Conservation (phyloP, 2,113 vertebrate species). For the Salvator merianae region DNA sequence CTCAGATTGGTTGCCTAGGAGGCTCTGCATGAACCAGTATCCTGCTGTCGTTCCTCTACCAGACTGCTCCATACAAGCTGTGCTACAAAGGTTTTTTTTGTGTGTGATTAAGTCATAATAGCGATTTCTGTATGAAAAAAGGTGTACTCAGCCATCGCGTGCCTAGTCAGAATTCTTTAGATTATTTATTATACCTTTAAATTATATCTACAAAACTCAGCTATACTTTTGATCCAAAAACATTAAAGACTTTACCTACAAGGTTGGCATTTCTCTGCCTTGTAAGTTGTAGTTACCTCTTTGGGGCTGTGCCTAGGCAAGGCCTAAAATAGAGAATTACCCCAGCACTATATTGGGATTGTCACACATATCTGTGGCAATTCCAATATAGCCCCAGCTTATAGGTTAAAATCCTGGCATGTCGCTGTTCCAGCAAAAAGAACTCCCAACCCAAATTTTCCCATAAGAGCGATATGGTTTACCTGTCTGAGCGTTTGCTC, state of each 20-base stretch:
- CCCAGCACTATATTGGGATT: too few species aligned
- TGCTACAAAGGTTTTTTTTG: neutral
- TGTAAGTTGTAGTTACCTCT: too few species aligned
- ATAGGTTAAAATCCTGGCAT: too few species aligned
- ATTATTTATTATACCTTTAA: neutral
- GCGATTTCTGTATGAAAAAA: neutral
- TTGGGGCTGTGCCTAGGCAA: too few species aligned
- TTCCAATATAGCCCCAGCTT: too few species aligned
- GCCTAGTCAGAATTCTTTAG: neutral
- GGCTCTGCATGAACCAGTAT: neutral
- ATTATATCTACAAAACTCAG: neutral
- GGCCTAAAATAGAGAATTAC: too few species aligned
- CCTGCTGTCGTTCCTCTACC: neutral
- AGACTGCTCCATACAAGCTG: neutral
- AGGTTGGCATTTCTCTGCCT: neutral
- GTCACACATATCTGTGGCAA: too few species aligned
- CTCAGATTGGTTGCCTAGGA: constrained; percentile 17
- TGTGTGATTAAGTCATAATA: neutral
- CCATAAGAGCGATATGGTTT: too few species aligned
- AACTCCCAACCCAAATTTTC: too few species aligned
- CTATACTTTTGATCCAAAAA: neutral
- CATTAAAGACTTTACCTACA: neutral
- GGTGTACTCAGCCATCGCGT: neutral
- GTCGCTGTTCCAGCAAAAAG: too few species aligned
- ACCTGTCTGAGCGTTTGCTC: too few species aligned